Evolutionary conservation across 2,888 invertebrate genomes (phyloP), one percentile per base, ranked within the genome.

Genomic region (Asteroscopus sphinx): DNA sequence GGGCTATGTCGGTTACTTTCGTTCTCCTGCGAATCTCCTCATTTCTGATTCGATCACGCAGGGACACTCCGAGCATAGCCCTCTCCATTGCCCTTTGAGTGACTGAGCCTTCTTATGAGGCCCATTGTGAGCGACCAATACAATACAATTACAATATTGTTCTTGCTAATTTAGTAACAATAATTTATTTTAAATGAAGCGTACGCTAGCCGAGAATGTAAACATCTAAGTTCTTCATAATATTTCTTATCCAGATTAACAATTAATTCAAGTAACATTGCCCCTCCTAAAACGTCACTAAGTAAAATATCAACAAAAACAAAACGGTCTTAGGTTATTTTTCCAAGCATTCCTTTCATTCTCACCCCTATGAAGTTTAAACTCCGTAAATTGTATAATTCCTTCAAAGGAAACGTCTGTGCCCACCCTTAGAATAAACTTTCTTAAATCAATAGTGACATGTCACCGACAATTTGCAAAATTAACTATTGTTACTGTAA

Each of bases 381-480:
- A 63, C 68, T 47, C 61, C 46, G 57, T 63, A 65, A 73, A 69
- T 72, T 73, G 70, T 59, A 58, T 73, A 69, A 76, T 76, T 61
- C 67, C 67, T 73, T 80, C 82, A 81, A 81, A 81, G 74, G 66
- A 73, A 78, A 72, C 59, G 73, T 75, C 52, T 79, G 76, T 73
- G 62, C 42, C 67, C 78, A 82, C 92, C 92, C 93, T 82, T 85
- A 89, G 81, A 86, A 89, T 88, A 92, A 93, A 93, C 89, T 83
- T 80, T 82, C 84, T 83, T 86, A 80, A 86, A 88, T 91, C 91
- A 92, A 91, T 90, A 91, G 76, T 80, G 83, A 86, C 86, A 88
- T 88, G 86, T 89, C 85, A 86, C 74, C 51, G 66, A 60, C 48
- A 66, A 65, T 60, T 68, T 55, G 71, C 67, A 61, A 72, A 60